A percentile compares a stretch with the other conserved stretches of the same genome.
phyloP scores from a whole-genome alignment of 2,797 vertebrate species.

The Eleutherodactylus coqui region DNA sequence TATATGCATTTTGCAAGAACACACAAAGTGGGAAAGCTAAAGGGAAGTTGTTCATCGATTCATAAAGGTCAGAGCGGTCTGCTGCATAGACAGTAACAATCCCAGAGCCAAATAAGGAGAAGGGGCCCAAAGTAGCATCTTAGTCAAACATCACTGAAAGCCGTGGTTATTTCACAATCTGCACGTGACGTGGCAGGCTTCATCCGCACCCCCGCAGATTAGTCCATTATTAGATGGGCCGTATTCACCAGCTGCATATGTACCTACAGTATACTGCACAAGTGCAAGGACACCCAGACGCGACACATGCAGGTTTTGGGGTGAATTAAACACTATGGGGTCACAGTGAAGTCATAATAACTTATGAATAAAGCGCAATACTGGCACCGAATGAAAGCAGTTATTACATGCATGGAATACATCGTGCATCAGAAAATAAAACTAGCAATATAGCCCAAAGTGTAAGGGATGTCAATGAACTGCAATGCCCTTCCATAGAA shows the following conservation, averaged over 20 bases:
- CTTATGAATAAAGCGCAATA: too few relatives aligned
- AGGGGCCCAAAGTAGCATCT: too few relatives aligned
- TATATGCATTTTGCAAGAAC: constrained; percentile 36
- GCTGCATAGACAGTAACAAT: not conserved
- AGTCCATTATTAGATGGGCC: too few relatives aligned
- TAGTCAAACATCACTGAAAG: not conserved
- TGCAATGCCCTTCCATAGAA: not conserved
- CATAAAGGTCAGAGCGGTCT: constrained; percentile 22
- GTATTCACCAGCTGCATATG: too few relatives aligned
- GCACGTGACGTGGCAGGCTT: too few relatives aligned
- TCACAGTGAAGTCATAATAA: too few relatives aligned
- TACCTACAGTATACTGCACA: too few relatives aligned
- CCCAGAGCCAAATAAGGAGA: constrained; percentile 20
- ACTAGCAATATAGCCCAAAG: not conserved
- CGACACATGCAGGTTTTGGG: too few relatives aligned
- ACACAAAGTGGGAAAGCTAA: constrained; percentile 17
- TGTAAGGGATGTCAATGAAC: constrained; percentile 26
- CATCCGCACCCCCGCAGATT: too few relatives aligned
- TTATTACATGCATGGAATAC: not conserved
- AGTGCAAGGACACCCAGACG: too few relatives aligned
- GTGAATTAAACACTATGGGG: too few relatives aligned
- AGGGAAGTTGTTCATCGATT: constrained; percentile 42
- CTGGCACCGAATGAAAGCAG: too few relatives aligned
- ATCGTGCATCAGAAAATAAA: not conserved
- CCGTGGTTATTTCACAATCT: not conserved